Evolutionary conservation across 2,888 invertebrate species (phyloP), one percentile per base, ranked within the genome.

Genomic region (Pachydiplax longipennis): DNA sequence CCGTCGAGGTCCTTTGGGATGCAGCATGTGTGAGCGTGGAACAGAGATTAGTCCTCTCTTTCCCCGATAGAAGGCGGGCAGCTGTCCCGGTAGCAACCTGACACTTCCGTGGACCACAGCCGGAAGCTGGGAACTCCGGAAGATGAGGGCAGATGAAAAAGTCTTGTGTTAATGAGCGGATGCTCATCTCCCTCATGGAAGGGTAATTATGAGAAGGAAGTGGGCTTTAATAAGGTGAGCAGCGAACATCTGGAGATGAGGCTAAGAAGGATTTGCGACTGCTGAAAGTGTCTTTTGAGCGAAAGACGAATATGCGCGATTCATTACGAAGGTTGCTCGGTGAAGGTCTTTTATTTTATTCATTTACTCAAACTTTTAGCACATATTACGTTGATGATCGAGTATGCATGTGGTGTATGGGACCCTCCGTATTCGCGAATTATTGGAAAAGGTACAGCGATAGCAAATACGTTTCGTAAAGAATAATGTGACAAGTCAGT

Each of bases 211-310:
- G 40, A 31, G 22, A 35, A 48, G 83, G 83, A 83, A 83, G 83
- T 58, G 13, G 58, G 83, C 31, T 82, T 53, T 82, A 53, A 82
- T 53, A 31, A 58, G 83, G 40, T 83, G n/a, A 48, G 8, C 44
- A 25, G 81, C 44, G 81, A n/a, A 48, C 81, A 81, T 81, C 81
- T 81, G 81, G 81, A 44, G n/a, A n/a, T n/a, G n/a, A n/a, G n/a
- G 44, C 44, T 6, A 48, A n/a, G 35, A 3, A 8, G 22, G 44
- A 81, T n/a, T 81, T 81, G 40, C 81, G 18, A 3, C n/a, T 40
- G 18, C n/a, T 13, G 81, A 81, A 25, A 53, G n/a, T 35, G 15
- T 80, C 35, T 18, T 31, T 37, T n/a, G 8, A 35, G n/a, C n/a
- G n/a, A n/a, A n/a, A n/a, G 35, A 12, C 15, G 35, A 18, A 37